Percentiles rank a stretch among this genome's conserved stretches.
These are phyloP conservation scores for Beroe ovata DNA, from an alignment of 37 sponge, comb jelly and placozoan genomes.

Conservation along the genomic window DNA sequence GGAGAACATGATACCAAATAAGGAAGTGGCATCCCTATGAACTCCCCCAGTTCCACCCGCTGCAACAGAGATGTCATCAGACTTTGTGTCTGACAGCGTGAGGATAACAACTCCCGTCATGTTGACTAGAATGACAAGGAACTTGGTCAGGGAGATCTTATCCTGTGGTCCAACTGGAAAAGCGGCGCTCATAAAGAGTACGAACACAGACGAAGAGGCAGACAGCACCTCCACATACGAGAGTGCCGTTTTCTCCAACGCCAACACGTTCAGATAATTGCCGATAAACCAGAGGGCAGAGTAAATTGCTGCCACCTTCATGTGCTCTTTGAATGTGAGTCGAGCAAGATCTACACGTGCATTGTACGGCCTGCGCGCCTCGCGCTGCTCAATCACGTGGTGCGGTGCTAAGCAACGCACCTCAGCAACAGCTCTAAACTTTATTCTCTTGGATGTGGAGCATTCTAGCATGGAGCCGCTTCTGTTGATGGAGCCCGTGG, in stretches of 20 bases:
- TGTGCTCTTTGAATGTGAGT: slow-evolving; percentile 28
- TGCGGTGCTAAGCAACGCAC: slow-evolving; percentile 43
- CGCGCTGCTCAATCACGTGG: slow-evolving; percentile 6
- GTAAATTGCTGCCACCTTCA: slow-evolving; percentile 6
- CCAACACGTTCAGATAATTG: slow-evolving; percentile 62
- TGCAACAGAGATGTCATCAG: not conserved
- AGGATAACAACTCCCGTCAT: slow-evolving; percentile 9
- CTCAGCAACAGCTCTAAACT: slow-evolving; percentile 37
- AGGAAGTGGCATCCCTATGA: not conserved
- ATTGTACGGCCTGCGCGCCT: slow-evolving; percentile 47
- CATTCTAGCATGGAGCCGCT: not conserved
- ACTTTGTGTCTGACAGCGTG: not conserved
- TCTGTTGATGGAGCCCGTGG: not conserved
- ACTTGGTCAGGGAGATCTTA: slow-evolving; percentile 78
- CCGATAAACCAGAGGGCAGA: slow-evolving; percentile 53
- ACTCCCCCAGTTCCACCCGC: not conserved
- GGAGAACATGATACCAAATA: slow-evolving; percentile 55
- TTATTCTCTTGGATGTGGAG: slow-evolving; percentile 57
- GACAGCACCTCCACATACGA: slow-evolving; percentile 53
- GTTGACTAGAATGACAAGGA: slow-evolving; percentile 73
- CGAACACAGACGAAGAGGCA: slow-evolving; percentile 74
- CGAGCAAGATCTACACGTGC: not conserved
- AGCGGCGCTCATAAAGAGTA: slow-evolving; percentile 77
- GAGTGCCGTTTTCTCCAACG: slow-evolving; percentile 22
- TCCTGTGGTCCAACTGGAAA: slow-evolving; percentile 71